These are phyloP conservation scores for Oxyura jamaicensis DNA, from an alignment of 2,113 vertebrate genomes.

Conservation along the genomic window DNA sequence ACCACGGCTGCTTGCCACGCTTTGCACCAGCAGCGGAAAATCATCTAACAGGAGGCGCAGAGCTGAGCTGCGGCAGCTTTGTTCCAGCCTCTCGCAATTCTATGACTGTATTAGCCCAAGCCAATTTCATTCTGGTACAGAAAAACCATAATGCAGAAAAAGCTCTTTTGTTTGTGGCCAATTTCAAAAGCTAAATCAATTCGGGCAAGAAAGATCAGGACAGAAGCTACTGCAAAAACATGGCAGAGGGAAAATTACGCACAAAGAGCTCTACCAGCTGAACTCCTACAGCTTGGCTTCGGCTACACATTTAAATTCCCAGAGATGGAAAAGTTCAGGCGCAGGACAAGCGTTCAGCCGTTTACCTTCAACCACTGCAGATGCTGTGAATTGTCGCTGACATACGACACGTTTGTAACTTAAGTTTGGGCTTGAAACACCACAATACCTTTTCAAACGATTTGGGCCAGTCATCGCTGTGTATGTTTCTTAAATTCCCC, in stretches of 20 bases:
- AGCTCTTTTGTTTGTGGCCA: neutral
- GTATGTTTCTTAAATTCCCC: slow-evolving; percentile 94
- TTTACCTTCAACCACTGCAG: neutral
- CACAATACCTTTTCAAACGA: slow-evolving; percentile 88
- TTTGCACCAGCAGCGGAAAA: neutral
- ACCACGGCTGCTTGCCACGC: neutral
- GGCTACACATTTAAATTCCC: neutral
- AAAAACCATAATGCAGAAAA: neutral
- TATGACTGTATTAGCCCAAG: neutral
- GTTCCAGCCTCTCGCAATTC: accelerated
- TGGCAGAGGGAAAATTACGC: accelerated
- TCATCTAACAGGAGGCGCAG: neutral
- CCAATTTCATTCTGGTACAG: neutral
- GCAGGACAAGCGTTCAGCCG: neutral
- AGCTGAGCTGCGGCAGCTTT: neutral
- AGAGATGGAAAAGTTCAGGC: neutral
- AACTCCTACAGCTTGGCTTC: neutral
- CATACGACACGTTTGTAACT: accelerated
- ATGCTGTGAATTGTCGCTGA: neutral
- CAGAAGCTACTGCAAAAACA: neutral
- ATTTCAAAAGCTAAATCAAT: neutral
- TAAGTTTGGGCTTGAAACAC: neutral
- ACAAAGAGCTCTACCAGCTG: neutral
- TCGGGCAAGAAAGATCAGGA: neutral
- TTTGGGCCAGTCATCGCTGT: slow-evolving; percentile 91